Conservation (phyloP, 2,888 invertebrate genomes). For the Cephus pygmeus region DNA sequence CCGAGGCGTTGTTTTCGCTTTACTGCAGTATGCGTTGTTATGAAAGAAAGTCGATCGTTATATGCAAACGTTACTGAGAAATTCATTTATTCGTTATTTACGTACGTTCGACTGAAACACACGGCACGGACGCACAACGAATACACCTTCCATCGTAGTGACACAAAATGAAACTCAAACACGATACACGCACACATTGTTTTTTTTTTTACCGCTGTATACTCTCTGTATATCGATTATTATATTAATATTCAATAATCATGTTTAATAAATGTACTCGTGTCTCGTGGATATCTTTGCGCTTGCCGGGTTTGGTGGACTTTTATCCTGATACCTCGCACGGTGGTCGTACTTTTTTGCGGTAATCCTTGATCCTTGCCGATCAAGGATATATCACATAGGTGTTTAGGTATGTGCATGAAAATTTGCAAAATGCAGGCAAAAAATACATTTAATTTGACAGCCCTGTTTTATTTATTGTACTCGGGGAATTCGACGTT, state of each 20-base stretch:
- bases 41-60: not conserved
- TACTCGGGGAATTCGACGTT: not conserved
- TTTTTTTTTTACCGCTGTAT: slow-evolving; percentile 50
- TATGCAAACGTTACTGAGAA: slow-evolving; percentile 13
- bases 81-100: not conserved
- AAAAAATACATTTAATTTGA: not conserved
- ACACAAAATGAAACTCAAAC: slow-evolving; percentile 18
- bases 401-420: not conserved
- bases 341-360: slow-evolving; percentile 62
- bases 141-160: not conserved
- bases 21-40: not conserved
- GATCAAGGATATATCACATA: not conserved
- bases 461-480: not conserved
- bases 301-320: slow-evolving; percentile 65
- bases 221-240: slow-evolving; percentile 63
- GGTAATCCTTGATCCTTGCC: slow-evolving; percentile 10
- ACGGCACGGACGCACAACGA: slow-evolving; percentile 34
- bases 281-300: slow-evolving; percentile 66
- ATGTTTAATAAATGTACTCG: slow-evolving; percentile 66
- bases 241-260: slow-evolving; percentile 62
- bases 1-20: not conserved
- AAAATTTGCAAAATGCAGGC: not conserved
- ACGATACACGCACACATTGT: slow-evolving; percentile 30
- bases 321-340: slow-evolving; percentile 60
- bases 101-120: slow-evolving; percentile 30